These are phyloP conservation scores for Butorides virescens DNA, from an alignment of 2,113 vertebrate genomes.

Conservation along the genomic window DNA sequence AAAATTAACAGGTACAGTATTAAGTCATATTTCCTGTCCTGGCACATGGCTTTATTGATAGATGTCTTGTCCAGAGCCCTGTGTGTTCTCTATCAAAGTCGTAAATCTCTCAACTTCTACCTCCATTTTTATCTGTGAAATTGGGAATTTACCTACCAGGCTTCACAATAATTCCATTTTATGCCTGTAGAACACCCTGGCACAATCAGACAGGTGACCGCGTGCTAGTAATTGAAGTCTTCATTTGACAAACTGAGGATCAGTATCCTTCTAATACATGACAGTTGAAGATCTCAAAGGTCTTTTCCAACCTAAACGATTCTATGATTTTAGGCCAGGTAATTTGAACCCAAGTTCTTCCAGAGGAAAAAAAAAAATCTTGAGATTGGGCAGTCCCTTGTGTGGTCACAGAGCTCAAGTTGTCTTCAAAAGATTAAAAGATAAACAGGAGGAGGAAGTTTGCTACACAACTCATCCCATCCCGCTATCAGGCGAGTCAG, in stretches of 20 bases:
- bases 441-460: background rate
- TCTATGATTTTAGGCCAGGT: background rate
- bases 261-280: background rate
- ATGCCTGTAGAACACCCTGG: background rate
- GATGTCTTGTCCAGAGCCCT: background rate
- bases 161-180: background rate
- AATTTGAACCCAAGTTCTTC: background rate
- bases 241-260: background rate
- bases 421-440: background rate
- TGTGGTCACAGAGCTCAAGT: background rate
- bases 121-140: background rate
- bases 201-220: background rate
- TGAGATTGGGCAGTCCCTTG: background rate
- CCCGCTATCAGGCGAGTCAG: accelerated
- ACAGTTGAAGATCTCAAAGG: too few relatives aligned
- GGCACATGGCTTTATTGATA: background rate
- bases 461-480: background rate
- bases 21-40: background rate
- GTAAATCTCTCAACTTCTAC: background rate
- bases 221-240: background rate
- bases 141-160: background rate
- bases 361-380: background rate
- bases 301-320: too few relatives aligned
- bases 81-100: background rate
- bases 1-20: background rate